Percentiles rank a stretch among this genome's conserved stretches.
Evolutionary conservation across 2,888 invertebrate species (phyloP).

Genomic region (Xanthorhoe spadicearia): DNA sequence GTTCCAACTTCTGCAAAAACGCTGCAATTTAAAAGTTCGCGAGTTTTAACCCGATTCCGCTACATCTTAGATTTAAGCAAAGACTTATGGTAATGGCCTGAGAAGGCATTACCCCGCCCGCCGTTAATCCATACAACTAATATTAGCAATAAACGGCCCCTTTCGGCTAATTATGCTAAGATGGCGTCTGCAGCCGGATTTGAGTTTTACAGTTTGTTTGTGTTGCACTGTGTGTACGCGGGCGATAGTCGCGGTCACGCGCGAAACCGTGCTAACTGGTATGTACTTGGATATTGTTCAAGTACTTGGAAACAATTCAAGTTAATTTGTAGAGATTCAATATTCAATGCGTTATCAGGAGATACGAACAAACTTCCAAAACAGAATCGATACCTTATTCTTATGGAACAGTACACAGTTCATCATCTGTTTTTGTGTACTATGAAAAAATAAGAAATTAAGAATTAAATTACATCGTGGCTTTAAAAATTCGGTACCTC

Average conservation of each 20-base stretch:
- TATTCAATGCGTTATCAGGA: no score
- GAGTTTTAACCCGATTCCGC: slow-evolving; percentile 22
- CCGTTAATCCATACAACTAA: slow-evolving; percentile 81
- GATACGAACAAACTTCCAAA: no score
- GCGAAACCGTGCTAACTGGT: neutral
- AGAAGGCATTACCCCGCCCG: slow-evolving; percentile 54
- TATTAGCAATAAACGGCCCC: slow-evolving; percentile 82
- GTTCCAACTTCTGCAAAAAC: neutral
- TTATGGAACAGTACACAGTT: no score
- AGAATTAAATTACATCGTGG: no score
- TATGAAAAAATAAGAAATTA: no score
- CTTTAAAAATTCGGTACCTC: no score
- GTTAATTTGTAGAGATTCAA: no score
- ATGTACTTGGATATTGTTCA: neutral
- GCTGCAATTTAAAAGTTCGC: slow-evolving; percentile 5
- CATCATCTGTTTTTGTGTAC: no score
- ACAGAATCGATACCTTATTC: no score
- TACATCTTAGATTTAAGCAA: slow-evolving; percentile 43
- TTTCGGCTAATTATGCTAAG: slow-evolving; percentile 81
- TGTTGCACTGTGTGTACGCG: slow-evolving; percentile 37
- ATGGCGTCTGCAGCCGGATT: slow-evolving; percentile 69
- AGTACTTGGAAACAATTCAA: neutral
- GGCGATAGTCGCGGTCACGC: slow-evolving; percentile 28
- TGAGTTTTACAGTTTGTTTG: slow-evolving; percentile 57
- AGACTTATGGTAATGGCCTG: slow-evolving; percentile 71